phyloP scores from a whole-genome alignment of 2,797 vertebrate genomes.

The Halcyon chelicuti region DNA sequence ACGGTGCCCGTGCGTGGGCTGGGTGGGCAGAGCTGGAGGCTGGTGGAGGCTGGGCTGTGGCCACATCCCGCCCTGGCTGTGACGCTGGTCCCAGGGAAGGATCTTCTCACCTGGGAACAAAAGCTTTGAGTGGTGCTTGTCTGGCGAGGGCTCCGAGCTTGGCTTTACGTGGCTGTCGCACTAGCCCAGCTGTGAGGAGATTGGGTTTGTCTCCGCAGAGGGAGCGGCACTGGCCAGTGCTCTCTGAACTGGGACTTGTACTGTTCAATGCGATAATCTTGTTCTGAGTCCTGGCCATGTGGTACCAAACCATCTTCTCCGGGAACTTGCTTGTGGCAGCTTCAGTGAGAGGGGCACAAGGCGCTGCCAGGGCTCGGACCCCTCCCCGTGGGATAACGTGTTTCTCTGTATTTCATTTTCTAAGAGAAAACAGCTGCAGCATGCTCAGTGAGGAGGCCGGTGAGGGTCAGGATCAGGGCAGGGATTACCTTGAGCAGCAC shows the following conservation, averaged over 20 bases:
- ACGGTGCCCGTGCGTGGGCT: background rate
- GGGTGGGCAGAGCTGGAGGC: background rate
- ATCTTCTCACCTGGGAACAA: too few species aligned
- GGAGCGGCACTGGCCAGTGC: background rate
- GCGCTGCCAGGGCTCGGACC: background rate
- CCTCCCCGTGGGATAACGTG: accelerated
- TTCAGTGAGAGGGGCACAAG: accelerated
- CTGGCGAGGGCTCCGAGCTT: background rate
- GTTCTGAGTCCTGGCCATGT: background rate
- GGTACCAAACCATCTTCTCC: background rate
- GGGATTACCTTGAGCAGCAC: background rate
- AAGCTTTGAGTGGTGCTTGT: background rate
- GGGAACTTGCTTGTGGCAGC: background rate
- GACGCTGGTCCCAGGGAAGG: background rate
- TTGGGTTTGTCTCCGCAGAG: background rate
- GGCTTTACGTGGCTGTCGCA: background rate
- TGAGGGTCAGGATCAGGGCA: background rate
- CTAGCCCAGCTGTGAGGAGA: background rate
- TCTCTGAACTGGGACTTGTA: background rate
- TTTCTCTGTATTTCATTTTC: background rate
- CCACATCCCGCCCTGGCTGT: background rate
- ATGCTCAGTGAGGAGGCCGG: accelerated
- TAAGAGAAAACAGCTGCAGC: background rate
- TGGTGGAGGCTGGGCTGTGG: accelerated
- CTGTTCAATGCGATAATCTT: conserved; percentile 45